phyloP scores from a whole-genome alignment of 2,797 vertebrate genomes.

The Paedocypris micromegethes region DNA sequence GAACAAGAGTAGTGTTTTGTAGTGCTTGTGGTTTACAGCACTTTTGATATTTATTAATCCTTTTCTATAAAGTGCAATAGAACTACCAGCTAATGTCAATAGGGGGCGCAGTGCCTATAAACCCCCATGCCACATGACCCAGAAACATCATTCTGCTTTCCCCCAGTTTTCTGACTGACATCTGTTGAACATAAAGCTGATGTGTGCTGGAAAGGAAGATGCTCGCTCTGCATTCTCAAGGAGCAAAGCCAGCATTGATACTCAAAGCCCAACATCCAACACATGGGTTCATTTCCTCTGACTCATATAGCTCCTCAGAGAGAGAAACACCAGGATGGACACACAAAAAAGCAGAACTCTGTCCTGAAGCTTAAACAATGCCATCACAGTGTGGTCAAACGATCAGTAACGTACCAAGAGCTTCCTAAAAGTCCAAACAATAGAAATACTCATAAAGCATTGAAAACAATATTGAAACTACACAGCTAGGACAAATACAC shows the following conservation, averaged over 20 bases:
- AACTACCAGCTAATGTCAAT: neutral
- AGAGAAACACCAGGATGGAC: slow-evolving; percentile 21
- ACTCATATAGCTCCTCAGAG: slow-evolving; percentile 22
- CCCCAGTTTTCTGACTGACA: slow-evolving; percentile 1
- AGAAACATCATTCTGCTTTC: neutral
- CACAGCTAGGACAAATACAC: no score
- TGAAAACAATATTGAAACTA: no score
- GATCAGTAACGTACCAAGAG: neutral
- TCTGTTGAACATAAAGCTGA: slow-evolving; percentile 13
- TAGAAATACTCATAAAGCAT: no score
- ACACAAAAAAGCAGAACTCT: slow-evolving; percentile 24
- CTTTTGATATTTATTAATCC: neutral
- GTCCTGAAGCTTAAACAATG: neutral
- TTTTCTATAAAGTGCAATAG: neutral
- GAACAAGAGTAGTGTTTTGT: neutral
- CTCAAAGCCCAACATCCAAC: slow-evolving; percentile 13
- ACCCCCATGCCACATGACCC: slow-evolving; percentile 1
- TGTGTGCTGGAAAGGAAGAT: neutral
- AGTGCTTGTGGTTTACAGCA: neutral
- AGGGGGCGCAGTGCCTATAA: neutral
- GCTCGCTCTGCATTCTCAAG: neutral
- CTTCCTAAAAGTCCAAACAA: no score
- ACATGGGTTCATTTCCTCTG: slow-evolving; percentile 30
- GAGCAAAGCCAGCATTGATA: neutral
- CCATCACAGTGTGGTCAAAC: neutral